Base-by-base conservation (phyloP, 2,888 invertebrate genomes). In the Teleiodes luculella region DNA sequence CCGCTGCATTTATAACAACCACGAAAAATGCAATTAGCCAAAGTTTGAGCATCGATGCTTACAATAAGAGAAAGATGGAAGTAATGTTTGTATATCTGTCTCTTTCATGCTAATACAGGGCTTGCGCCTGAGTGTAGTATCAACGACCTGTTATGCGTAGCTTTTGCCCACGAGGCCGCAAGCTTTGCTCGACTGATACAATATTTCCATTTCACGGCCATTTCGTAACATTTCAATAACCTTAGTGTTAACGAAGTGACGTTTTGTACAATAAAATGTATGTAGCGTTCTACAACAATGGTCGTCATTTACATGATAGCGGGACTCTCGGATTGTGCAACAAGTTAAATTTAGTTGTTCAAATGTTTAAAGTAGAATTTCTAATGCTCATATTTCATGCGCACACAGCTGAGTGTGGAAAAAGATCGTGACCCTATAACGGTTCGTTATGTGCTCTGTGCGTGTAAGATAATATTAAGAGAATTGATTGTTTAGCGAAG, bases 151-250 rank as follows among this genome's bases (percentile, higher is more conserved):
- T 39, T 30, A 78, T 71, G 73, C 74, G 76, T 75, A 76, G 74
- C 76, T 70, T 76, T 48, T 54, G 72, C 70, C 70, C 70, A 64
- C 65, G 76, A 72, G 76, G 68, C 72, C 75, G 77, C 80, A 80
- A 77, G 24, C 24, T 24, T 74, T 74, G 69, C 72, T 68, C 65
- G 74, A 70, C 64, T 67, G 68, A 66, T 67, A 76, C 74, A 76
- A 75, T 76, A 79, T 81, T 82, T 81, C 78, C 72, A 80, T 82
- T 84, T 86, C 83, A 86, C 82, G 84, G 85, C 76, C 80, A 78
- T 86, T 86, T 83, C 78, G 78, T 83, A 83, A 84, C 74, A 75
- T 83, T 83, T 80, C 78, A 80, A 78, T 77, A 77, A 74, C 68
- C 70, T 71, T 67, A 66, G 67, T 72, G 71, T 67, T 67, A 63